phyloP scores from a whole-genome alignment of 2,888 invertebrate genomes.

The Drosophila formosana region DNA sequence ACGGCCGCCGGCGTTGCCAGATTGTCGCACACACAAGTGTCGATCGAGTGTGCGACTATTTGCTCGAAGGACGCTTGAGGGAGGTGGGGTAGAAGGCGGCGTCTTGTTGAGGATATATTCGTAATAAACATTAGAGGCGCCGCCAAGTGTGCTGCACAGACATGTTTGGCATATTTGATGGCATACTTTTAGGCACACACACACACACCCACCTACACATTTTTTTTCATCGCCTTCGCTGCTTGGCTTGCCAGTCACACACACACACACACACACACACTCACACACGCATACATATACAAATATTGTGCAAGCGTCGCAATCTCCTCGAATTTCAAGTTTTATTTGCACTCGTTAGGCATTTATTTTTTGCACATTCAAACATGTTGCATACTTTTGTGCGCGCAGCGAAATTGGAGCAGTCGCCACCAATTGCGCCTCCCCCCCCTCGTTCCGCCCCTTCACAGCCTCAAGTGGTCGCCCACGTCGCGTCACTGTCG shows the following conservation, averaged over 20 bases:
- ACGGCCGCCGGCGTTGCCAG: constrained; percentile 48
- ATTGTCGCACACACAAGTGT: constrained; percentile 40
- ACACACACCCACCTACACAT: not conserved
- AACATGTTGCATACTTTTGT: constrained; percentile 72
- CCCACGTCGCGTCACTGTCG: constrained; percentile 45
- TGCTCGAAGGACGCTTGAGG: constrained; percentile 6
- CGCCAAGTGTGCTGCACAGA: constrained; percentile 55
- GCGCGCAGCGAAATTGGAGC: constrained; percentile 59
- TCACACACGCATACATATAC: not conserved
- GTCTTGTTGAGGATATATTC: constrained; percentile 26
- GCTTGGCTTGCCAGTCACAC: constrained; percentile 44
- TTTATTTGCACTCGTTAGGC: constrained; percentile 76
- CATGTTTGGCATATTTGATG: constrained; percentile 80
- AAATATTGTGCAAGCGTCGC: constrained; percentile 28
- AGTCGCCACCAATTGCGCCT: not conserved
- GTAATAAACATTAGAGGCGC: constrained; percentile 63
- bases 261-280: constrained; percentile 17
- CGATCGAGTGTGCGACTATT: constrained; percentile 41
- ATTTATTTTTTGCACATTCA: constrained; percentile 34
- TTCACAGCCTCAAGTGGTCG: constrained; percentile 64
- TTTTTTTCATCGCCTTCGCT: not conserved
- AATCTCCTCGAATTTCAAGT: constrained; percentile 60
- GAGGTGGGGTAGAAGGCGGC: not conserved
- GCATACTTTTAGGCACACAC: constrained; percentile 68
- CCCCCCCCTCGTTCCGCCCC: not conserved